phyloP scores from a whole-genome alignment of 2,113 vertebrate genomes.

The Diadophis punctatus region DNA sequence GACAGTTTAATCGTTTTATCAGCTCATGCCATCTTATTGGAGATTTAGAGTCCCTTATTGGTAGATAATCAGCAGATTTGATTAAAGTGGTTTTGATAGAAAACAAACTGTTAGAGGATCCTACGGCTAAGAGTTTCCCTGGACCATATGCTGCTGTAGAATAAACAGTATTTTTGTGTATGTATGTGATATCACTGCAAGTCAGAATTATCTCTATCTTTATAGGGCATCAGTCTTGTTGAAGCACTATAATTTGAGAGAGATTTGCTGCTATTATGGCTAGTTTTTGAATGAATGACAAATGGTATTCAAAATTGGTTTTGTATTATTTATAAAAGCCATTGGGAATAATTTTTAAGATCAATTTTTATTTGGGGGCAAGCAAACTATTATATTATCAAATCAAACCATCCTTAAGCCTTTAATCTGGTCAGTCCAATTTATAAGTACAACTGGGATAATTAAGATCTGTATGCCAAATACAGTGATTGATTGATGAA shows the following conservation, averaged over 20 bases:
- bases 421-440: not conserved
- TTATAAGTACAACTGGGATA: not conserved
- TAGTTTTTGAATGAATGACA: not conserved
- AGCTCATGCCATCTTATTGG: not conserved
- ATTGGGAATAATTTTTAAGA: not conserved
- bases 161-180: not conserved
- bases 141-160: not conserved
- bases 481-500: not conserved
- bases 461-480: not conserved
- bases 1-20: not conserved
- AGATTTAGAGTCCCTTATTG: not conserved
- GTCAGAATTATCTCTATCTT: not conserved
- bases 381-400: not conserved
- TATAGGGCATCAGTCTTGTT: not conserved
- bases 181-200: not conserved
- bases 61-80: not conserved
- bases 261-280: not conserved
- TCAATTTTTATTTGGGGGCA: not conserved
- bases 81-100: not conserved
- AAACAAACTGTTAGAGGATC: not conserved
- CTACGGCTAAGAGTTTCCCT: not conserved
- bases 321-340: not conserved
- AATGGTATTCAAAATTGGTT: not conserved
- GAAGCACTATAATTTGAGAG: not conserved
- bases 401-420: not conserved